phyloP scores from a whole-genome alignment of 2,113 vertebrate species.

The Turnix velox region DNA sequence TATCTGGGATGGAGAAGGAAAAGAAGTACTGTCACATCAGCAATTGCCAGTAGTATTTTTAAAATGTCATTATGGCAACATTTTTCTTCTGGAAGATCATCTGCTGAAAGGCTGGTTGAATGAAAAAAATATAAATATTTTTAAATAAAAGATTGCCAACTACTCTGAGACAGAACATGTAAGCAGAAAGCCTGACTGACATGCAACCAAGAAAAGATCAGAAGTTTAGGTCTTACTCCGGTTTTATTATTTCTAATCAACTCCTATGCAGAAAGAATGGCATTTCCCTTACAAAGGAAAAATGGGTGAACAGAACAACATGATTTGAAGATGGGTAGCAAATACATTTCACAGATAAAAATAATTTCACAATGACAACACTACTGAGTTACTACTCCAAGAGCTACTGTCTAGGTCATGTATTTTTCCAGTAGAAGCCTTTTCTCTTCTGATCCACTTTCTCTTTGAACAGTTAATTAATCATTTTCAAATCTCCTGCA shows the following conservation, averaged over 20 bases:
- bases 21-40: constrained; percentile 41
- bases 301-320: neutral
- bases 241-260: constrained; percentile 5
- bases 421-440: neutral
- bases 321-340: neutral
- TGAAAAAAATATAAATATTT: neutral
- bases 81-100: constrained; percentile 12
- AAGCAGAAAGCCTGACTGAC: neutral
- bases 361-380: neutral
- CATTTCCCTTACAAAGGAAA: neutral
- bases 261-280: neutral
- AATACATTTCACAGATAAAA: constrained; percentile 23
- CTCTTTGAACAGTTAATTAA: neutral
- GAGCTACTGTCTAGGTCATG: neutral
- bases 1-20: constrained; percentile 21
- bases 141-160: neutral
- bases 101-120: neutral
- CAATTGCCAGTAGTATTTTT: constrained; percentile 17
- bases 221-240: constrained; percentile 2
- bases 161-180: neutral
- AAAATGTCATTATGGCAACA: constrained; percentile 26
- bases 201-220: neutral
- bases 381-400: neutral
- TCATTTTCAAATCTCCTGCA: neutral
- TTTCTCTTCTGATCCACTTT: neutral